Evolutionary conservation across 2,888 invertebrate species (phyloP), one percentile per base, ranked within the genome.

Genomic region (Melinaea menophilus): DNA sequence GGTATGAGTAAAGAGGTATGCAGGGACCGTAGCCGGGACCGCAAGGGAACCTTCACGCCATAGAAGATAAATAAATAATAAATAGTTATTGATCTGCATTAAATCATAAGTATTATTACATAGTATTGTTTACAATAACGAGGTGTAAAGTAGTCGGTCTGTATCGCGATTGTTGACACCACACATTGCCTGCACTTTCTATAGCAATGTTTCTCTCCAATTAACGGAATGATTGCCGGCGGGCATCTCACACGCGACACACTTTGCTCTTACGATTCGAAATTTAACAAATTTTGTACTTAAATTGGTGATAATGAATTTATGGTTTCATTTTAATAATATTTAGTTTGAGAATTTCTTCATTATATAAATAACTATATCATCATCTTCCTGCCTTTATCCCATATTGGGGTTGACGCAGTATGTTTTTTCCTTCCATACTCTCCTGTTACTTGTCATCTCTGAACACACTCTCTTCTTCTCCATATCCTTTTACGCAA

Each of bases 141-240:
- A 41, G 55, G 54, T 22, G 59, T 58, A 57, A 63, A 63, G 70
- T 77, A 83, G 86, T 87, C 86, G 86, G 82, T 85, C 86, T 88
- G 85, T 82, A 85, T 79, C 79, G 72, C 84, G 85, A 80, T 79
- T 82, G 82, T 80, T 88, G 88, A 88, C 88, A 87, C 79, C 81
- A 77, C 75, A 73, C 67, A 68, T 64, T 55, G 62, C 64, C 62
- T 60, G 62, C 70, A 85, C 90, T 90, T 90, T 90, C 90, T 88
- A 87, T 84, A 75, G 73, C 79, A 79, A 88, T 89, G 86, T 86
- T 90, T 87, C 88, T 87, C 88, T 90, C 90, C 90, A 88, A 90
- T 90, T 88, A 89, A 81, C 88, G 84, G 88, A 89, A 88, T 89
- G 88, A 90, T 89, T 90, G 88, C 79, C 81, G 75, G 76, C 77